These are phyloP conservation scores for Penaeus chinensis DNA, from an alignment of 1,140 invertebrate species.

Conservation along the genomic window DNA sequence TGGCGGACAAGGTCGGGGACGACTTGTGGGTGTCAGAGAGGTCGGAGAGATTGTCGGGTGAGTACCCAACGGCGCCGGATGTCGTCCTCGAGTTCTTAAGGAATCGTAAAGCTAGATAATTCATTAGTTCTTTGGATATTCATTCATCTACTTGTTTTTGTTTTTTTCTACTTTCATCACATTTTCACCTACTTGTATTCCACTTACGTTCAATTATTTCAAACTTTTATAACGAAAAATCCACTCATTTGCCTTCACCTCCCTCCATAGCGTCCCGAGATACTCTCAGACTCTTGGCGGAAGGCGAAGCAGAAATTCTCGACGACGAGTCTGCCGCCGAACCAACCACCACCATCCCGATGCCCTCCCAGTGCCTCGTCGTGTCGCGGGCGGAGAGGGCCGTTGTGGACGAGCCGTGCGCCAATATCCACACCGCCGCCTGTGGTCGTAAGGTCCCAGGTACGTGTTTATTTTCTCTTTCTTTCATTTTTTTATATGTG, in stretches of 20 bases:
- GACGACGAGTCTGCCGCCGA: constrained; percentile 5
- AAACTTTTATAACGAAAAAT: too few relatives aligned
- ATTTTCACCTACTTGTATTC: too few relatives aligned
- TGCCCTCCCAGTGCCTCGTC: constrained; percentile 43
- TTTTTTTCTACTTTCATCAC: too few relatives aligned
- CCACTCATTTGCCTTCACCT: not conserved
- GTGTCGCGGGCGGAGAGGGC: constrained; percentile 43
- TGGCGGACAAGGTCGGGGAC: constrained; percentile 26
- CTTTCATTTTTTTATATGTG: too few relatives aligned
- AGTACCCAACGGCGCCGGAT: not conserved
- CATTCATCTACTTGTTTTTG: not conserved
- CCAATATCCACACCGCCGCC: constrained; percentile 40
- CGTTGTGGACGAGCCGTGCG: constrained; percentile 48
- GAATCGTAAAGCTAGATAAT: not conserved
- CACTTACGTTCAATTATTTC: too few relatives aligned
- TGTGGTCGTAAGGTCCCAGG: constrained; percentile 45
- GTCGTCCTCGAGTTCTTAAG: not conserved
- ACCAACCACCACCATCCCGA: constrained; percentile 7
- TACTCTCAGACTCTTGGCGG: not conserved
- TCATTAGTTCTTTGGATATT: not conserved
- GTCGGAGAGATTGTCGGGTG: constrained; percentile 36
- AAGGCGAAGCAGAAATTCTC: not conserved
- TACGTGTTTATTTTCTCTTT: constrained; percentile 27
- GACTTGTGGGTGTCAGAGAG: constrained; percentile 49
- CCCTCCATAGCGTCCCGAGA: not conserved